Evolutionary conservation across 2,888 invertebrate genomes (phyloP), one percentile per base, ranked within the genome.

Genomic region (Parapristionchus giblindavisi): DNA sequence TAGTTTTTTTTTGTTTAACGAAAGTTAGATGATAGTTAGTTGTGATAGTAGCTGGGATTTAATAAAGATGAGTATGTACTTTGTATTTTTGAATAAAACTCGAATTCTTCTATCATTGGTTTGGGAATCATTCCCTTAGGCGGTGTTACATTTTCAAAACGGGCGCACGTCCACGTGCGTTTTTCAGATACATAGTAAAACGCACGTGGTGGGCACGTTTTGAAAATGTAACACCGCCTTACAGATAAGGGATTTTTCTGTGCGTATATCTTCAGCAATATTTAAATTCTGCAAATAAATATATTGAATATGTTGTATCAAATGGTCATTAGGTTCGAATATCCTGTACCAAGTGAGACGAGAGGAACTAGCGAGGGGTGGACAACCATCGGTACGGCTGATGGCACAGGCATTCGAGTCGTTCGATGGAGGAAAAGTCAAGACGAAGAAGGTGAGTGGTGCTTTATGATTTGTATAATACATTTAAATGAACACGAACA

Each of bases 351-450:
- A 83, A 76, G 85, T 87, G 21, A 79, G 87, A 38, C 76, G 87
- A 14, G 86, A 87, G 76, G 87, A 87, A 73, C 73, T 87, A 65
- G 84, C 87, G 29, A 79, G 85, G 51, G 87, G 87, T 17, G 84
- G 83, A 32, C 79, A 83, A 24, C 87, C 87, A 1, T 85, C 87
- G 0, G 87, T 87, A n/a, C 79, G 80, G 72, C 48, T 83, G 24
- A 83, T 83, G 82, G 54, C 38, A 27, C 63, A 61, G 17, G 87
- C 87, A 14, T 87, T 87, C 77, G 87, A 87, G 43, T 78, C 84
- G 8, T 79, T 86, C 76, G 87, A 86, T 34, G 73, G 77, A 36
- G 56, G 60, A 24, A 56, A 56, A 3, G 27, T 56, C 4, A 76
- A 68, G 34, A 40, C 58, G 17, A 48, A 66, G n/a, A n/a, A n/a